Evolutionary conservation across 2,113 vertebrate genomes (phyloP).

Genomic region (Alces alces): DNA sequence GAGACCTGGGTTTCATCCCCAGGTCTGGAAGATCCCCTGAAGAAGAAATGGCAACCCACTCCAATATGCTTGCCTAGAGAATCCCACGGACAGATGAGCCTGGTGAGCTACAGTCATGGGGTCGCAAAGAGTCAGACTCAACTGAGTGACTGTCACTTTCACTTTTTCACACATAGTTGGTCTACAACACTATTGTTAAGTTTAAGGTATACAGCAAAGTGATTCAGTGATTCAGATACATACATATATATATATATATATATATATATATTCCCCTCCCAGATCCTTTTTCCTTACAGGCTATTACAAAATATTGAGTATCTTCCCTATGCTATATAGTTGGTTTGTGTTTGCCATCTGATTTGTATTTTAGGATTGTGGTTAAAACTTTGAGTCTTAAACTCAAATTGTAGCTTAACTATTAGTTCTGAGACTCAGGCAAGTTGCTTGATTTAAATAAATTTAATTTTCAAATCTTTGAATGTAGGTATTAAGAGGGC

Average conservation of each 20-base stretch:
- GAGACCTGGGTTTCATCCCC: background rate
- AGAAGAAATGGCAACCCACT: background rate
- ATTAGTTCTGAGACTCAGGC: background rate
- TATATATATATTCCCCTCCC: background rate
- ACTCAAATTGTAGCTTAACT: background rate
- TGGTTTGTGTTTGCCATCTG: background rate
- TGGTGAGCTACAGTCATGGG: background rate
- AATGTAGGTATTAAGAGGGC: background rate
- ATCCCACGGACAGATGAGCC: background rate
- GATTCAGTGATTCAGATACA: background rate
- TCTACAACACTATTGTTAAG: background rate
- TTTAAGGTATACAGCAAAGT: background rate
- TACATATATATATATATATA: background rate
- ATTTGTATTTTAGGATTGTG: background rate
- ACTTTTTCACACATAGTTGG: background rate
- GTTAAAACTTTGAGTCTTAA: background rate
- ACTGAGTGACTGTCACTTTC: background rate
- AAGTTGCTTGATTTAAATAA: background rate
- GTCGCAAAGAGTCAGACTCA: background rate
- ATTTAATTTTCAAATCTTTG: conserved; percentile 3
- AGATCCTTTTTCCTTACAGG: background rate
- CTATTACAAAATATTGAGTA: background rate
- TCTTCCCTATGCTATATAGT: background rate
- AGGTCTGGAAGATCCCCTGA: background rate
- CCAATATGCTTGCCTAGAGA: background rate